Evolutionary conservation across 1,140 invertebrate genomes (phyloP), one percentile per base, ranked within the genome.

Genomic region (Sarcophaga peregrina): DNA sequence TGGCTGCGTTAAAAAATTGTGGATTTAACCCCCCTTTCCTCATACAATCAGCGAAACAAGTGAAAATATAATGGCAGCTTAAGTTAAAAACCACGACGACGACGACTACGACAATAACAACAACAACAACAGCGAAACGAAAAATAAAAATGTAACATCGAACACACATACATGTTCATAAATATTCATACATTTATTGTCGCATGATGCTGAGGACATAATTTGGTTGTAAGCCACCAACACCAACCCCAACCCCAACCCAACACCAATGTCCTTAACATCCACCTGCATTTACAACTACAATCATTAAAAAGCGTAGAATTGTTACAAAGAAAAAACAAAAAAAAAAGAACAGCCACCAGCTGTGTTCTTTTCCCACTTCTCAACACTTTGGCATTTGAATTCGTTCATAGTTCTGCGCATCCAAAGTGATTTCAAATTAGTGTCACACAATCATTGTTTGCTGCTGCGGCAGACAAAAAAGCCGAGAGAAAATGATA

Each of bases 341-440:
- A 68, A 9, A 52, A 74, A 78, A 78, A 50, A 2, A 37, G 25
- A 37, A 37, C 1, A 1, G 1, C 17, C 17, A 52, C 75, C 75
- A 78, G 75, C 75, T 78, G 75, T 78, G 75, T 50, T 47, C 75
- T 78, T 78, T 78, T 37, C 25, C 1, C 25, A 37, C 25, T 4
- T 37, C 4, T n/a, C n/a, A n/a, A n/a, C n/a, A n/a, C 25, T 37
- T 37, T 37, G 25, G 1, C 25, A 37, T 37, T 37, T 37, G 25
- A 37, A 37, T 37, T 37, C 25, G 25, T 37, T 37, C 25, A 4
- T 37, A 37, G 74, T 76, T 76, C 74, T 76, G 75, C 75, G 48
- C n/a, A 76, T 48, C 74, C 74, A 76, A 15, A 75, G 75, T 78
- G 50, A 25, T 47, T 50, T 50, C 47, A 52, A 78, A 78, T 78